These are phyloP conservation scores for Poecilia latipinna DNA, from an alignment of 2,113 vertebrate species.

Conservation along the genomic window DNA sequence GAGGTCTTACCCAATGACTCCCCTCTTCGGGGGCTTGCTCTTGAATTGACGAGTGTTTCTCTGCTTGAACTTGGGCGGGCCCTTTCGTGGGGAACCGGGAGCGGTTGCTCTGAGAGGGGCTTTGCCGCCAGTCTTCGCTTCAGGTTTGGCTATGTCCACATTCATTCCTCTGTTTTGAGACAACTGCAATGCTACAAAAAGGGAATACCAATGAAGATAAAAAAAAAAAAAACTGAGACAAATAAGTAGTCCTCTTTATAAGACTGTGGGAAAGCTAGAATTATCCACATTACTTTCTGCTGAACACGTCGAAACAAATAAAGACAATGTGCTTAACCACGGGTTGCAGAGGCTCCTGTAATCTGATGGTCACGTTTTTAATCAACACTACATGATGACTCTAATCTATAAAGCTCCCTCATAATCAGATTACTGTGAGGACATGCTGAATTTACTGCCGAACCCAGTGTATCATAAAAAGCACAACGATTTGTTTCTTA, in stretches of 20 bases:
- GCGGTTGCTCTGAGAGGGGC: slow-evolving; percentile 79
- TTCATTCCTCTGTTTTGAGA: slow-evolving; percentile 72
- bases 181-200: rapidly evolving
- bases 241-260: not conserved
- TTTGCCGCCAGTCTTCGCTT: slow-evolving; percentile 72
- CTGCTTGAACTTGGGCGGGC: slow-evolving; percentile 87
- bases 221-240: not conserved
- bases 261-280: not conserved
- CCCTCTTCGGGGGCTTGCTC: slow-evolving; percentile 91
- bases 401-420: slow-evolving; percentile 19
- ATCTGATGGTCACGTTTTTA: slow-evolving; percentile 27
- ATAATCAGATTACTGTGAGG: slow-evolving; percentile 61
- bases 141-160: slow-evolving; percentile 81
- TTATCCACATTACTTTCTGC: not conserved
- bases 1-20: slow-evolving; percentile 85
- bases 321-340: not conserved
- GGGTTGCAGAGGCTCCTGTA: slow-evolving; percentile 20
- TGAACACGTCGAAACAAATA: not conserved
- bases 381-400: slow-evolving; percentile 14
- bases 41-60: slow-evolving; percentile 88
- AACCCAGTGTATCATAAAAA: not conserved
- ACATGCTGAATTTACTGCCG: slow-evolving; percentile 46
- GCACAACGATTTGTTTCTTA: not conserved
- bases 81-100: slow-evolving; percentile 83
- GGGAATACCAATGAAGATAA: not conserved